These are phyloP conservation scores for Lasioglossum vierecki DNA, from an alignment of 2,888 invertebrate genomes.

Conservation along the genomic window DNA sequence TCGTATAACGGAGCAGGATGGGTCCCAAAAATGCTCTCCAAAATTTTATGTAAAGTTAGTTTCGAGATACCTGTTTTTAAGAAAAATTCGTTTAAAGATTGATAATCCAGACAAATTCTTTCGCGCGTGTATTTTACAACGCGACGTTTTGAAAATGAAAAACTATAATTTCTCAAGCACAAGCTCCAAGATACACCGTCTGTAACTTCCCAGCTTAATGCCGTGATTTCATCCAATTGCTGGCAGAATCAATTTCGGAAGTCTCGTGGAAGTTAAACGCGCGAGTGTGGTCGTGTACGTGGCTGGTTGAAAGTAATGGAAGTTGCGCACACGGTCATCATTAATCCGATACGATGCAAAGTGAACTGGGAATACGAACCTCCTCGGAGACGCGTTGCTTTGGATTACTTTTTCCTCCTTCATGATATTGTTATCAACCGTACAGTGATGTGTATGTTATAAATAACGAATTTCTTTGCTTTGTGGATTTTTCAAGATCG, in stretches of 20 bases:
- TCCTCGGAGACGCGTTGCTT: conserved; percentile 34
- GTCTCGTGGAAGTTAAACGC: conserved; percentile 6
- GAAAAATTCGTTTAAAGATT: background rate
- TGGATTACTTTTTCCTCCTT: conserved; percentile 3
- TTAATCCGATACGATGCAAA: conserved; percentile 38
- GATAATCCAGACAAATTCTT: background rate
- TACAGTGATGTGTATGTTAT: background rate
- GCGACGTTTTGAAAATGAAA: background rate
- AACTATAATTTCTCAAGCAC: background rate
- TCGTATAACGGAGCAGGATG: rapidly evolving
- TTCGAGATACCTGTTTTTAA: background rate
- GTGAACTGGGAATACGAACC: conserved; percentile 43
- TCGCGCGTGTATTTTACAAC: background rate
- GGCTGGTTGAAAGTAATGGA: conserved; percentile 34
- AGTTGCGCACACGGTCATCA: conserved; percentile 32
- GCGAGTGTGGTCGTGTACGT: background rate
- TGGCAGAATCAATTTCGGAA: conserved; percentile 10
- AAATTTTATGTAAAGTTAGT: background rate
- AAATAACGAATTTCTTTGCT: conserved; percentile 3
- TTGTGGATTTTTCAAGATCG: background rate
- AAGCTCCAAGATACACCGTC: background rate
- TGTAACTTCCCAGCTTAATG: conserved; percentile 10
- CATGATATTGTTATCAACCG: conserved; percentile 19
- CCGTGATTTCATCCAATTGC: conserved; percentile 1
- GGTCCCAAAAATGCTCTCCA: background rate